Evolutionary conservation across 2,113 vertebrate species (phyloP), one percentile per base, ranked within the genome.

Genomic region (Lophura nycthemera): DNA sequence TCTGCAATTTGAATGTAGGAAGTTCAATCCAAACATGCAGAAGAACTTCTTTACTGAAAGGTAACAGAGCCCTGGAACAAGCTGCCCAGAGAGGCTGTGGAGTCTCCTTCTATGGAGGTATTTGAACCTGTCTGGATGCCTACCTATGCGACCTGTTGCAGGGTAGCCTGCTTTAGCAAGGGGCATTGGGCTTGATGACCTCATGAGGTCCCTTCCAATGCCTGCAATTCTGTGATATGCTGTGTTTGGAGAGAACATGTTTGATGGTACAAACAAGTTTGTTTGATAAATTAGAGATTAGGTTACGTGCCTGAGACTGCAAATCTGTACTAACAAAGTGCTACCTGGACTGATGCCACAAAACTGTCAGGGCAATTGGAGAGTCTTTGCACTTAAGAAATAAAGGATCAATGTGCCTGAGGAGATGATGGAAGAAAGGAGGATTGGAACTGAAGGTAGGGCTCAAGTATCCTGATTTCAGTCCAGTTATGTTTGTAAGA

Each of bases 381-480:
- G 60, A 38, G 36, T 83, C 43, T 84, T 92, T 80, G 60, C 17
- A 36, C 47, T 67, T 61, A 52, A 72, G 64, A 85, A 63, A 87
- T 87, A 88, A 78, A 96, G 79, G 57, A 56, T 69, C 85, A 94
- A 30, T 59, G 42, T 70, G 24, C 30, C 16, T 16, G 50, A 72
- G 50, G 43, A 88, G n/a, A 34, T 61, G 54, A 22, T 10, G 29
- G 6, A 83, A 10, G 21, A 32, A 3, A 13, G 22, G 18, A n/a
- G 25, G 0, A 78, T 47, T 4, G 72, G 36, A 40, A 78, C 17
- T 32, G 32, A 64, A 87, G 18, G n/a, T 17, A 66, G 24, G 8
- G 27, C 40, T n/a, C 0, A 0, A 34, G 5, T 47, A 38, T 70
- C 45, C 71, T 79, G 12, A 54, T 73, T 83, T 72, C 20, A 42